Base-by-base conservation (phyloP, 2,888 invertebrate genomes). In the Campaea margaritaria region DNA sequence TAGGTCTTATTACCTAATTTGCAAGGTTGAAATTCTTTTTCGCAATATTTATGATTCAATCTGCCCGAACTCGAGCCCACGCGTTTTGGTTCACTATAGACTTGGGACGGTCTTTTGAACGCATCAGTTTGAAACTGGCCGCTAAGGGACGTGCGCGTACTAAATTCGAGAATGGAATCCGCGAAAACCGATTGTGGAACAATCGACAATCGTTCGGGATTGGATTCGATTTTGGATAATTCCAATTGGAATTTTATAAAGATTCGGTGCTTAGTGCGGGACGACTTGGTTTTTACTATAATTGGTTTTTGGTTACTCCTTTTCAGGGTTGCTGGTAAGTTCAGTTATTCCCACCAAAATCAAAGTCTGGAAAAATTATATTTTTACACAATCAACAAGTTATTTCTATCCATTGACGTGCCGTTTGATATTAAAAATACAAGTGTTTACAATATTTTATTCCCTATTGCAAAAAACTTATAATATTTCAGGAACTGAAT, bases 11-110 rank as follows among this genome's bases (percentile, higher is more conserved):
- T 1, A 0, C 0, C 2, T 36, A 54, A 62, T 62, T 58, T 34
- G 68, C 73, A 81, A 79, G 78, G 84, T 81, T 72, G 67, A 74
- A 73, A 75, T 69, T 79, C 62, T 60, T 64, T 65, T 52, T 67
- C 62, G 56, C 73, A 72, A 64, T 67, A 73, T 73, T 65, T 71
- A 77, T 82, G 78, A 82, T 80, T 81, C 76, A 79, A 81, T 81
- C 73, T 74, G 72, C 71, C 46, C 76, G 71, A 73, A 73, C 68
- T 66, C 62, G 68, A 76, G 14, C 64, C 86, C 87, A 89, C 88
- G 87, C 87, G 79, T 82, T 85, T 85, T 79, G 75, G 80, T 85
- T 85, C 83, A 79, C 75, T 74, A 78, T 69, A 72, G 80, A 80
- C 75, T 77, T 78, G 67, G 76, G n/a, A 66, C 75, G 81, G 78